These are phyloP conservation scores for Caenorhabditis angaria DNA, from an alignment of 2,888 invertebrate genomes.

Conservation along the genomic window DNA sequence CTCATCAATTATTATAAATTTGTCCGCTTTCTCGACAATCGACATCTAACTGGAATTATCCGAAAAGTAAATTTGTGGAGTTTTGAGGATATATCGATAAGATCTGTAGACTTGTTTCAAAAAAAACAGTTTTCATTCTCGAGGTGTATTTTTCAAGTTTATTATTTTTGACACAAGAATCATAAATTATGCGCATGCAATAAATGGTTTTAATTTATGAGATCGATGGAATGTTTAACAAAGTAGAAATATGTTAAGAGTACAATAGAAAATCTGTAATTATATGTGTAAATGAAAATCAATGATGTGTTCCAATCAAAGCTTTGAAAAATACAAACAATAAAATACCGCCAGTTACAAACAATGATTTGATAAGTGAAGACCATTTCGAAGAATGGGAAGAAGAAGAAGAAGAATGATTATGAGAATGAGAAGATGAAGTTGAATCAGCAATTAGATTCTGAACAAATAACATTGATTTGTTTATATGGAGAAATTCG, in stretches of 20 bases:
- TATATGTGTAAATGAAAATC: no score
- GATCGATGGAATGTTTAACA: conserved; percentile 1
- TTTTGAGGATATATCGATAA: background rate
- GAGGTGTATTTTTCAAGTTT: no score
- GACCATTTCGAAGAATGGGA: conserved; percentile 23
- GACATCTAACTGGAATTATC: conserved; percentile 23
- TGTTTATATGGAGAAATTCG: no score
- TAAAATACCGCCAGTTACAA: conserved; percentile 40
- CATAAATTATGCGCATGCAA: conserved; percentile 5
- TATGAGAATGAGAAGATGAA: conserved; percentile 14
- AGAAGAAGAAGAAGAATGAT: background rate
- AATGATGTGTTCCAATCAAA: conserved; percentile 32
- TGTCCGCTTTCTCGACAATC: conserved; percentile 15
- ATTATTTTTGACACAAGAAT: background rate
- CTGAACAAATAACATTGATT: conserved; percentile 14
- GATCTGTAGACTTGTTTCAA: background rate
- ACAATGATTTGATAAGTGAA: conserved; percentile 41
- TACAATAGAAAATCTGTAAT: no score
- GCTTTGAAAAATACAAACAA: conserved; percentile 40
- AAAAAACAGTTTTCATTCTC: background rate
- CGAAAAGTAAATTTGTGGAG: background rate
- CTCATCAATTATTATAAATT: conserved; percentile 51
- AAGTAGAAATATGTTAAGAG: background rate
- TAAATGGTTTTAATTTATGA: background rate
- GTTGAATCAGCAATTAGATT: conserved; percentile 29